Evolutionary conservation across 2,113 vertebrate species (phyloP).

Genomic region (Perca fluviatilis): DNA sequence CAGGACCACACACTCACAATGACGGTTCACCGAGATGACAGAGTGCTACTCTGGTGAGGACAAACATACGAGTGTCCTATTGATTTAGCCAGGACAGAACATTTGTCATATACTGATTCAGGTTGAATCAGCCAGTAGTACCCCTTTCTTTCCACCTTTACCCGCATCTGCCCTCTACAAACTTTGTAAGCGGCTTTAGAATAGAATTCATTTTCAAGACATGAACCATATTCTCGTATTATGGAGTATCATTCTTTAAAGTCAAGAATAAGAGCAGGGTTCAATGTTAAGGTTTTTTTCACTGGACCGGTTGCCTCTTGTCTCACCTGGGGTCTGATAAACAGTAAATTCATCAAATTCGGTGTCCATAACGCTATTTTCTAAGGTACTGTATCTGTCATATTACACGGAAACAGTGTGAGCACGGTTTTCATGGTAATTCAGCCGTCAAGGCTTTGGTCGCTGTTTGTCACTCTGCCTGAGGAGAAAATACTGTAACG

Average conservation of each 20-base stretch:
- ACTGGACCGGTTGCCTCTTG: no score
- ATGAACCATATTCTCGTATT: background rate
- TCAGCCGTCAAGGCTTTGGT: no score
- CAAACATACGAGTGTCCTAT: constrained; percentile 11
- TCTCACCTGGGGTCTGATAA: no score
- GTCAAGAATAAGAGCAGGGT: background rate
- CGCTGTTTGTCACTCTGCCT: no score
- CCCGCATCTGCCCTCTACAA: background rate
- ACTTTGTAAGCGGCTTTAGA: background rate
- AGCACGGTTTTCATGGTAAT: no score
- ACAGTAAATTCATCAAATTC: no score
- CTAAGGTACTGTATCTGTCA: no score
- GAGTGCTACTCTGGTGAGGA: constrained; percentile 15
- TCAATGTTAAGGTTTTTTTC: no score
- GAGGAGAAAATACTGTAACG: no score
- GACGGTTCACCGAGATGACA: constrained; percentile 64
- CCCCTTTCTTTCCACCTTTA: background rate
- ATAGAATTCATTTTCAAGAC: background rate
- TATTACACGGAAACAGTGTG: no score
- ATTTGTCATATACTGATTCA: constrained; percentile 33
- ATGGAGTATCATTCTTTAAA: background rate
- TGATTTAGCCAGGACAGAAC: background rate
- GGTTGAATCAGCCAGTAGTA: constrained; percentile 11
- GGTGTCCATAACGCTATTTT: no score
- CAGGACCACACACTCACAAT: constrained; percentile 36